These are phyloP conservation scores for Mimas tiliae DNA, from an alignment of 2,888 invertebrate genomes.

Conservation along the genomic window DNA sequence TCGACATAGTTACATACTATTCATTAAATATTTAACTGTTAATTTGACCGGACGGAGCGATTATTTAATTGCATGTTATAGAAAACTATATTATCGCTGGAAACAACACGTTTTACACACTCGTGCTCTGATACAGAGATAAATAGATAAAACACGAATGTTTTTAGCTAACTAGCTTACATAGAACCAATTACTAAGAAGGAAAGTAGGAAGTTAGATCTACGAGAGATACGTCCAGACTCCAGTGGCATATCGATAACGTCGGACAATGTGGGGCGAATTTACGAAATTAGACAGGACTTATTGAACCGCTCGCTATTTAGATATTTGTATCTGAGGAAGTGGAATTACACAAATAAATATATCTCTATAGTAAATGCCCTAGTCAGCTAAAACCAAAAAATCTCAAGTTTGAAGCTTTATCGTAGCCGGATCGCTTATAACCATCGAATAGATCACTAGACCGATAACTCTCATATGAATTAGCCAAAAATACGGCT, in stretches of 20 bases:
- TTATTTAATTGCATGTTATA: too few relatives aligned
- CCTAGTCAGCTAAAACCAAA: too few relatives aligned
- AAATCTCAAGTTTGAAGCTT: too few relatives aligned
- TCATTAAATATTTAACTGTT: too few relatives aligned
- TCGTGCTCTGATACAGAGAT: neutral
- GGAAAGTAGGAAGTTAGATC: slow-evolving; percentile 16
- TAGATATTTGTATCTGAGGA: slow-evolving; percentile 1
- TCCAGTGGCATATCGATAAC: neutral
- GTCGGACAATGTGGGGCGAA: neutral
- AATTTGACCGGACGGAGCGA: too few relatives aligned
- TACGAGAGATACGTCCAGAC: neutral
- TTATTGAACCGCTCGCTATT: slow-evolving; percentile 9
- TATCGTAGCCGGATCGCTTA: too few relatives aligned
- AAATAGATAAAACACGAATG: slow-evolving; percentile 14
- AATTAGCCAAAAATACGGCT: too few relatives aligned
- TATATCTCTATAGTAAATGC: too few relatives aligned
- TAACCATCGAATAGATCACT: too few relatives aligned
- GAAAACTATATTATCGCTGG: neutral
- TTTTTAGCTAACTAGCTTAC: slow-evolving; percentile 1
- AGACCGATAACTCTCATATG: too few relatives aligned
- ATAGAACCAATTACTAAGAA: slow-evolving; percentile 7
- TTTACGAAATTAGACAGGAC: slow-evolving; percentile 30
- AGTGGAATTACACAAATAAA: neutral
- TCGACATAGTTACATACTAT: too few relatives aligned
- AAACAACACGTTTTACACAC: neutral